These are phyloP conservation scores for Semicossyphus pulcher DNA, from an alignment of 2,113 vertebrate species.

Conservation along the genomic window DNA sequence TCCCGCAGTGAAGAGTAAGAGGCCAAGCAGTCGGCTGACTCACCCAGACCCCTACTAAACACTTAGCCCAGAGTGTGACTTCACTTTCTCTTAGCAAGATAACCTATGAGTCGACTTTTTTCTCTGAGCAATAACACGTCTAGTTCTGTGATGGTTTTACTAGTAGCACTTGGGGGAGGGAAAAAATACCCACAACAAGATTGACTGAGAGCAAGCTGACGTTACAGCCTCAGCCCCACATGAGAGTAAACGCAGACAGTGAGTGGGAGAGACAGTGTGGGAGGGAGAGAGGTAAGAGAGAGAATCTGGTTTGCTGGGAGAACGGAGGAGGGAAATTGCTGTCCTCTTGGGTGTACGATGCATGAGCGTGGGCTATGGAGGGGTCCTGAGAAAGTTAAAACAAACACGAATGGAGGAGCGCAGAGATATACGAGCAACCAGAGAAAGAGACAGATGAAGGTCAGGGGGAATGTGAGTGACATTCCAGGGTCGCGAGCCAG, in stretches of 20 bases:
- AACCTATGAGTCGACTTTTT: constrained; percentile 57
- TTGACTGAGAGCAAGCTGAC: constrained; percentile 44
- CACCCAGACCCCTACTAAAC: constrained; percentile 59
- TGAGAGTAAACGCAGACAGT: constrained; percentile 73
- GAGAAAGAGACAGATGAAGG: constrained; percentile 66
- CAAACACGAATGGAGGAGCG: constrained; percentile 71
- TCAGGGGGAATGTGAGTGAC: constrained; percentile 70
- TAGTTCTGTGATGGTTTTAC: constrained; percentile 60
- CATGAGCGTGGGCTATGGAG: constrained; percentile 57
- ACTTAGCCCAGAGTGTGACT: constrained; percentile 53
- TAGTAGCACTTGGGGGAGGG: constrained; percentile 34
- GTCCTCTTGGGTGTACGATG: constrained; percentile 70
- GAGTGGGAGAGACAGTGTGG: constrained; percentile 75
- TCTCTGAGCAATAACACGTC: constrained; percentile 55
- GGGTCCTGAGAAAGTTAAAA: constrained; percentile 81
- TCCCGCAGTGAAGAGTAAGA: constrained; percentile 62
- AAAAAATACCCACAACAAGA: constrained; percentile 2
- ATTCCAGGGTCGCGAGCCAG: constrained; percentile 58
- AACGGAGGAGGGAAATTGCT: constrained; percentile 42
- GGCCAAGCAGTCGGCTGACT: constrained; percentile 67
- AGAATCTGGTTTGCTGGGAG: constrained; percentile 41
- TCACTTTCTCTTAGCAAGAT: constrained; percentile 76
- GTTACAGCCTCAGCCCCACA: constrained; percentile 52
- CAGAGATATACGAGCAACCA: constrained; percentile 64
- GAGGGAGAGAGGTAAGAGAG: constrained; percentile 63